Evolutionary conservation across 1,140 invertebrate genomes (phyloP).

Genomic region (Lanistes nyassanus): DNA sequence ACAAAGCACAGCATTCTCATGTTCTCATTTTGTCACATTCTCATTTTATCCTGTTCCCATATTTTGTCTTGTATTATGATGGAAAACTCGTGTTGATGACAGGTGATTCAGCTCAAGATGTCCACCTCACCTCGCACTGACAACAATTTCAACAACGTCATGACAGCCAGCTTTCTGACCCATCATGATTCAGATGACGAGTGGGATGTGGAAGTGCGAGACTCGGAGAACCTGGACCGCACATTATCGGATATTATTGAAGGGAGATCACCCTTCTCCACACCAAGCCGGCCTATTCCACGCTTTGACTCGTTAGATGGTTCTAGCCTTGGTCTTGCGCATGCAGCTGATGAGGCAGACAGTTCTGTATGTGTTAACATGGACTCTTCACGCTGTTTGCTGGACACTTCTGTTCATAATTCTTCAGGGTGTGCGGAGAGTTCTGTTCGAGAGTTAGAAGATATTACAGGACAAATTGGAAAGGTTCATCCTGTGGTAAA

Average conservation of each 20-base stretch:
- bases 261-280: conserved; percentile 33
- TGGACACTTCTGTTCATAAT: background rate
- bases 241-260: conserved; percentile 62
- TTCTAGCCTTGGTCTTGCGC: background rate
- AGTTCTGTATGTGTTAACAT: background rate
- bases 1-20: background rate
- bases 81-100: conserved; percentile 9
- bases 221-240: conserved; percentile 57
- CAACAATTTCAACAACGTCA: conserved; percentile 18
- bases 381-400: background rate
- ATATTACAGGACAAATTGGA: background rate
- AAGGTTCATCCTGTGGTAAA: background rate
- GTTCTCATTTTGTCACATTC: background rate
- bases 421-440: background rate
- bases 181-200: conserved; percentile 49
- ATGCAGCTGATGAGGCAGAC: background rate
- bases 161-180: conserved; percentile 37
- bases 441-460: background rate
- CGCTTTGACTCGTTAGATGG: conserved; percentile 5
- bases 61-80: background rate
- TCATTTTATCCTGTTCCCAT: background rate
- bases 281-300: conserved; percentile 1
- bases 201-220: conserved; percentile 51
- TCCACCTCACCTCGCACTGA: conserved; percentile 32
- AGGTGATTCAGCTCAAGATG: conserved; percentile 61